Evolutionary conservation across 2,888 invertebrate genomes (phyloP), one percentile per base, ranked within the genome.

Genomic region (Campoplex capitator): DNA sequence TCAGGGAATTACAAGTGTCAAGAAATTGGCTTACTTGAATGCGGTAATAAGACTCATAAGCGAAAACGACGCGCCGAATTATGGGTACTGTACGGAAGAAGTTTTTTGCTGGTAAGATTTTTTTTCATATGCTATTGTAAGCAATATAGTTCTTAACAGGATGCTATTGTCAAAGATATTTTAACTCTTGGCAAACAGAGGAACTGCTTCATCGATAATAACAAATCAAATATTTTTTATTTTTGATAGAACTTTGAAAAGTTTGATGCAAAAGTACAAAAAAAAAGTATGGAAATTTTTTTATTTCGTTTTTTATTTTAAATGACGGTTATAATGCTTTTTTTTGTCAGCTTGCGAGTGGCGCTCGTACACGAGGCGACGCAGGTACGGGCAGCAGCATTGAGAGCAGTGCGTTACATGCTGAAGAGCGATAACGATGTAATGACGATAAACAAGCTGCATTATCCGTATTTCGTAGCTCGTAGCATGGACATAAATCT

Each of bases 401-500:
- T 99, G 88, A 96, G 99, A 92, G 97, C 98, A 77, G 96, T 99
- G 87, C 96, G 99, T 89, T 98, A 99, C 95, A 95, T 98, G 91
- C 95, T 99, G 81, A 96, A 96, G 92, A 97, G 96, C 89, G 96
- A 97, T 92, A 96, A 97, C 93, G 97, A 98, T 95, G 96, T 99
- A 88, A 96, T 97, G 91, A 95, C 96, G 83, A 96, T 99, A 91
- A 97, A 98, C 93, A 96, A 96, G 90, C 95, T 98, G 89, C 97
- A 97, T 93, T 96, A 98, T 92, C 98, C 98, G 89, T 97, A 97
- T 94, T 96, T 99, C 90, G 96, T 99, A 87, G 96, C 97, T 90
- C 97, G 98, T 96, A 98, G 98, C 89, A 96, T 99, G 93, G 99
- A 99, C 95, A 95, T 99, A 88, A 96, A 97, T 94, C 95, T 98